Conservation (phyloP, 2,888 invertebrate species). For the Leuctra nigra region DNA sequence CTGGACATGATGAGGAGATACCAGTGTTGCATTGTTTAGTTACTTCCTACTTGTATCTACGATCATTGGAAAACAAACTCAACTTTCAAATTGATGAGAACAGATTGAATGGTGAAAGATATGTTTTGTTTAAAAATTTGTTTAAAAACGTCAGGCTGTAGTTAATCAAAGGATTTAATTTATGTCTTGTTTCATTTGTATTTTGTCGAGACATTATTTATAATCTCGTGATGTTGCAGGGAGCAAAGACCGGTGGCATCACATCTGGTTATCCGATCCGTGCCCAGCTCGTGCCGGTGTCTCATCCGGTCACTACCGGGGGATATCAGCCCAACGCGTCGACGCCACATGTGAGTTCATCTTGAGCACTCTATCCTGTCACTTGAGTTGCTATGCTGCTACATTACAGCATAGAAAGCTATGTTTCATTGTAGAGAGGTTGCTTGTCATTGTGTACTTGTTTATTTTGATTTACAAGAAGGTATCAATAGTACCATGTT, state of each 20-base stretch:
- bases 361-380: not conserved
- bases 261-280: conserved; percentile 79
- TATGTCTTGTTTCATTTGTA: not conserved
- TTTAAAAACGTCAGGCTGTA: too few species aligned
- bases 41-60: too few species aligned
- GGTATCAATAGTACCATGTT: too few species aligned
- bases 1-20: too few species aligned
- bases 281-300: conserved; percentile 47
- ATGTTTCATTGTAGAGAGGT: not conserved
- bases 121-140: too few species aligned
- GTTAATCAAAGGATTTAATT: not conserved
- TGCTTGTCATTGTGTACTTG: too few species aligned
- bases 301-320: conserved; percentile 27
- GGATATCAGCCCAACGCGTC: conserved; percentile 28
- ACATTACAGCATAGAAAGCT: not conserved
- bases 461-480: too few species aligned
- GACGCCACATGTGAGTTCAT: conserved; percentile 29
- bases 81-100: too few species aligned
- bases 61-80: too few species aligned
- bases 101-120: too few species aligned
- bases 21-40: too few species aligned
- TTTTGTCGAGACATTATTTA: not conserved
- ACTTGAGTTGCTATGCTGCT: not conserved
- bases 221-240: conserved; percentile 41
- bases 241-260: conserved; percentile 72